A percentile compares a stretch with the other conserved stretches of the same genome.
phyloP scores from a whole-genome alignment of 2,797 vertebrate species.

The Anguilla obscura region DNA sequence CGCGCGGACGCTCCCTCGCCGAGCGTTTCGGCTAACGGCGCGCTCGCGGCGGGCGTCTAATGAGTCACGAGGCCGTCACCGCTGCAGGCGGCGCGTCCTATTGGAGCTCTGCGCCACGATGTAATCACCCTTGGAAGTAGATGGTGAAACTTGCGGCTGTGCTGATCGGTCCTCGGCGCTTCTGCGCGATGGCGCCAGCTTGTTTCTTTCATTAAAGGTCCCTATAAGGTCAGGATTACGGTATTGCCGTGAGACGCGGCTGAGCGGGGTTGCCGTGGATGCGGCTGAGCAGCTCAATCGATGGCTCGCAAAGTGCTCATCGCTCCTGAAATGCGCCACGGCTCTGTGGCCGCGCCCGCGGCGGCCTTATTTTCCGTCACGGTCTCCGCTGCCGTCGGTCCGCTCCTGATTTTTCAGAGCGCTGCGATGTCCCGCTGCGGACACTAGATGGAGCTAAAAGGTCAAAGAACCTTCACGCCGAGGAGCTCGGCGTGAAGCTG shows the following conservation, averaged over 20 bases:
- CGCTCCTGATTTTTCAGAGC: background rate
- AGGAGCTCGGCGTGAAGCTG: background rate
- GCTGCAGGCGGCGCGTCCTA: background rate
- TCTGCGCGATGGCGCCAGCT: background rate
- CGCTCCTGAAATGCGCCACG: background rate
- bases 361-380: background rate
- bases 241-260: background rate
- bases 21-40: background rate
- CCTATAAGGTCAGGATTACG: background rate
- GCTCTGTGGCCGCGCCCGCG: background rate
- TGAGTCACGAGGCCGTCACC: background rate
- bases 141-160: background rate
- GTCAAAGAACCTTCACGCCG: constrained; percentile 7
- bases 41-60: background rate
- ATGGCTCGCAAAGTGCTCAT: background rate
- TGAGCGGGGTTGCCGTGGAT: background rate
- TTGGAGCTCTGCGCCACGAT: background rate
- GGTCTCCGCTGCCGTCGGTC: background rate
- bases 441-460: constrained; percentile 34
- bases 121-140: constrained; percentile 1
- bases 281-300: background rate
- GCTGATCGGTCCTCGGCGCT: background rate
- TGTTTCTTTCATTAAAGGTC: background rate
- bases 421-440: background rate
- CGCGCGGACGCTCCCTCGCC: background rate